phyloP scores from a whole-genome alignment of 2,797 vertebrate species.

The Phaenicophaeus curvirostris region DNA sequence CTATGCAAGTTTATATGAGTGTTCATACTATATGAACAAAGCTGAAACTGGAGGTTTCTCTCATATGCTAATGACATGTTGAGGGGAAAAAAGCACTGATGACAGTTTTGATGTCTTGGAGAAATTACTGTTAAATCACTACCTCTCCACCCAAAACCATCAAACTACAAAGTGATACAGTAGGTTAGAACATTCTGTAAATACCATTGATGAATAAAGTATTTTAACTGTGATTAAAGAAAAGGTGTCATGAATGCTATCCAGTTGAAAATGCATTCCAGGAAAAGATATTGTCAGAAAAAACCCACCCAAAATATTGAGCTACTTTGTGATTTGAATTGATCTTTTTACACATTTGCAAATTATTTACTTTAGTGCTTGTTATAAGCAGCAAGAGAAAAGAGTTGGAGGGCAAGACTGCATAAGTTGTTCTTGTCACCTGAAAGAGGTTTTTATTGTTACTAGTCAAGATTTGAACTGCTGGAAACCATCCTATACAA shows the following conservation, averaged over 20 bases:
- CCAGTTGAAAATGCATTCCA: not conserved
- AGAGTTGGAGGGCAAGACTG: rapidly evolving
- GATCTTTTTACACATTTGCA: not conserved
- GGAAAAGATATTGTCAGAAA: not conserved
- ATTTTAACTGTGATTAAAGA: not conserved
- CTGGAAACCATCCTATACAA: not conserved
- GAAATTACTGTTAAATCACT: not conserved
- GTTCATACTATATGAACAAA: not conserved
- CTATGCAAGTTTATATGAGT: not conserved
- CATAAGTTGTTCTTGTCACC: not conserved
- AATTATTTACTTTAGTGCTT: not conserved
- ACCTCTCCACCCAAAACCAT: not conserved
- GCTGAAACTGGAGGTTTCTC: not conserved
- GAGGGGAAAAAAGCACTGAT: not conserved
- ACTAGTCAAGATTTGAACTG: not conserved
- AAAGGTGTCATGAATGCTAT: not conserved
- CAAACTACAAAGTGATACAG: not conserved
- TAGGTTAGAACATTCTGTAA: not conserved
- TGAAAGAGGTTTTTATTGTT: not conserved
- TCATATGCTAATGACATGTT: not conserved
- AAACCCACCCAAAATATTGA: not conserved
- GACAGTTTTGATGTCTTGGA: not conserved
- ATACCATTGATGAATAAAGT: not conserved
- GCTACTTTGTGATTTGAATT: not conserved
- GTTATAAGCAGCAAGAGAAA: not conserved